Evolutionary conservation across 2,888 invertebrate genomes (phyloP), one percentile per base, ranked within the genome.

Genomic region (Conistra vaccinii): DNA sequence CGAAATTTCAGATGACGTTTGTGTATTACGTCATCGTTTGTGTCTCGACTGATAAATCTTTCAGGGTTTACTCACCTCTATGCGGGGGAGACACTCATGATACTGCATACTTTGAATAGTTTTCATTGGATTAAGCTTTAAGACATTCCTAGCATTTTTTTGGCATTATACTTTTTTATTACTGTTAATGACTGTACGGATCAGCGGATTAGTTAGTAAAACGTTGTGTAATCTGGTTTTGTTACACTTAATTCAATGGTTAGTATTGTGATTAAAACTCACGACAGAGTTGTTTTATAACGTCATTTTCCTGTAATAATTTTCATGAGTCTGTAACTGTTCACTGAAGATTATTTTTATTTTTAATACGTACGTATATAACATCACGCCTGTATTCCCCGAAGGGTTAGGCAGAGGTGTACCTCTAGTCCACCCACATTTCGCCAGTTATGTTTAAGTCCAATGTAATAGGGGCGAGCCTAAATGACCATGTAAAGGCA

Each of bases 41-140:
- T 48, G 74, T 73, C 63, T 67, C 78, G 70, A 62, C 80, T 78
- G 78, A 79, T 82, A 87, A 80, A 81, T 84, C 63, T 76, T 71
- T 79, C 68, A 85, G 85, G 86, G 85, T 87, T 81, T 87, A 86
- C 85, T 87, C 87, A 87, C 84, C 82, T 83, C 78, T 1, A 73
- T 70, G 85, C 53, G 83, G 85, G 85, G 79, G 87, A 85, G 67
- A 68, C 17, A 85, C 39, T 63, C 62, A 68, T 69, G 35, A 73
- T 76, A 75, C 66, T 61, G 70, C 45, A 71, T 78, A 42, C 26
- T 77, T 71, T 20, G 26, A 68, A 78, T 69, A 79, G 58, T 72
- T 72, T 60, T 51, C 17, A 14, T 76, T 69, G 51, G 62, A 71
- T 78, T 68, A 73, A 60, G 63, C 69, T 70, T 71, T 45, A n/a